Conservation (phyloP, 1,140 invertebrate species). For the Microplitis mediator region DNA sequence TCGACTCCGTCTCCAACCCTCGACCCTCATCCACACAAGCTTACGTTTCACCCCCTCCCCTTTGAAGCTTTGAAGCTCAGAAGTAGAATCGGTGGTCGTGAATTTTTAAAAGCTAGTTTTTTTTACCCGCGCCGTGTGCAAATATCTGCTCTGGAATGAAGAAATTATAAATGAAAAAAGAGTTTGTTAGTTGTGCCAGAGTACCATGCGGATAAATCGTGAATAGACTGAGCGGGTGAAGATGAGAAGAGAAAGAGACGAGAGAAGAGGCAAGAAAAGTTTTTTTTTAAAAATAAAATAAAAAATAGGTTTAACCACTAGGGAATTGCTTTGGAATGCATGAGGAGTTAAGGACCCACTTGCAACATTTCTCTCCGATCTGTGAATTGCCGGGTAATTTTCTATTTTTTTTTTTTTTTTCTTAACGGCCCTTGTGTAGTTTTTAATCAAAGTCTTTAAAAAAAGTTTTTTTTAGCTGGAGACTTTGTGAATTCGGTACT, state of each 20-base stretch:
- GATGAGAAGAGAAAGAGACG: background rate
- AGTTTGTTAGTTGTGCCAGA: background rate
- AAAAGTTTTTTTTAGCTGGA: background rate
- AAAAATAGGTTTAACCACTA: conserved; percentile 18
- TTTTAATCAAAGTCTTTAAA: background rate
- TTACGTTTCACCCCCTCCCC: too few relatives aligned
- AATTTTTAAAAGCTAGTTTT: conserved; percentile 31
- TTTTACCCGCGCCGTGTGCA: conserved; percentile 21
- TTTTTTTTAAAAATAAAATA: background rate
- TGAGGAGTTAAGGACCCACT: conserved; percentile 10
- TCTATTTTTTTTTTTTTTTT: background rate
- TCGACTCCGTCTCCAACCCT: too few relatives aligned
- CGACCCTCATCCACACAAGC: background rate
- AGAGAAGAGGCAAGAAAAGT: background rate
- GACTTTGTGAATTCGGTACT: too few relatives aligned
- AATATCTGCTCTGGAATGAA: conserved; percentile 28
- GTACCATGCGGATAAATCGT: background rate
- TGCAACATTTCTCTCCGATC: background rate
- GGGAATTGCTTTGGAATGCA: conserved; percentile 23
- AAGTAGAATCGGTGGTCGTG: background rate
- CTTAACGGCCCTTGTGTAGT: background rate
- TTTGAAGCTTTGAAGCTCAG: too few relatives aligned
- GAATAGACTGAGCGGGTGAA: background rate
- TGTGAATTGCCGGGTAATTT: background rate
- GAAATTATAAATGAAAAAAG: conserved; percentile 3